Evolutionary conservation across 2,888 invertebrate species (phyloP).

Genomic region (Dicyrtoma fusca): DNA sequence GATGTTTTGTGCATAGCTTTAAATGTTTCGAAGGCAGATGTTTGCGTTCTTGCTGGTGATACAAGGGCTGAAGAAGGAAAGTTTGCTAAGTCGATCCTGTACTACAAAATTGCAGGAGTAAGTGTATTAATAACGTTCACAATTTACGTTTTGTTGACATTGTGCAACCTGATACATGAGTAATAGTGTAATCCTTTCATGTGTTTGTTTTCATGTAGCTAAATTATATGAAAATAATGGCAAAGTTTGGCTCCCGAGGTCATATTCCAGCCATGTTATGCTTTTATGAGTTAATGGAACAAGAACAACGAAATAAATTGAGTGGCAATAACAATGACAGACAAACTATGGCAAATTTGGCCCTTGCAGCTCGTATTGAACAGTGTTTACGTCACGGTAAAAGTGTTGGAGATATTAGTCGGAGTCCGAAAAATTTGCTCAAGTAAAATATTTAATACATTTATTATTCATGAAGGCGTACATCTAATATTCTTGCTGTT

Average conservation of each 20-base stretch:
- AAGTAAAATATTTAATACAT: constrained; percentile 29
- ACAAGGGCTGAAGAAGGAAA: constrained; percentile 53
- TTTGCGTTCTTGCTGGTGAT: constrained; percentile 54
- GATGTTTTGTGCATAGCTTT: constrained; percentile 53
- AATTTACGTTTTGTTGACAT: neutral
- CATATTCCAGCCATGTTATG: constrained; percentile 56
- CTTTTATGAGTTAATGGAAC: constrained; percentile 54
- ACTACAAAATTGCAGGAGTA: constrained; percentile 56
- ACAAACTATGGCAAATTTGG: constrained; percentile 52
- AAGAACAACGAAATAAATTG: constrained; percentile 52
- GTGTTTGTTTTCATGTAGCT: constrained; percentile 46
- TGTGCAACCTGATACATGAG: neutral
- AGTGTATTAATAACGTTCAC: neutral
- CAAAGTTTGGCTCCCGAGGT: constrained; percentile 55
- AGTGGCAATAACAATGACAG: constrained; percentile 49
- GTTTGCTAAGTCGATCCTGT: constrained; percentile 55
- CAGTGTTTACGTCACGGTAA: constrained; percentile 51
- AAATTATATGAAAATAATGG: constrained; percentile 53
- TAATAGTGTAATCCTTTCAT: constrained; percentile 6
- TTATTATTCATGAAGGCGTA: too few relatives aligned
- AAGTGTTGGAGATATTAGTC: constrained; percentile 37
- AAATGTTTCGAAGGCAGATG: constrained; percentile 51
- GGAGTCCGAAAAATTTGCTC: constrained; percentile 48
- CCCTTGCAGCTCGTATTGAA: constrained; percentile 50
- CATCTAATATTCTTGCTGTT: too few relatives aligned